A percentile compares a stretch with the other conserved stretches of the same genome.
Conservation (phyloP, 1,140 invertebrate species). For the Monomorium pharaonis region DNA sequence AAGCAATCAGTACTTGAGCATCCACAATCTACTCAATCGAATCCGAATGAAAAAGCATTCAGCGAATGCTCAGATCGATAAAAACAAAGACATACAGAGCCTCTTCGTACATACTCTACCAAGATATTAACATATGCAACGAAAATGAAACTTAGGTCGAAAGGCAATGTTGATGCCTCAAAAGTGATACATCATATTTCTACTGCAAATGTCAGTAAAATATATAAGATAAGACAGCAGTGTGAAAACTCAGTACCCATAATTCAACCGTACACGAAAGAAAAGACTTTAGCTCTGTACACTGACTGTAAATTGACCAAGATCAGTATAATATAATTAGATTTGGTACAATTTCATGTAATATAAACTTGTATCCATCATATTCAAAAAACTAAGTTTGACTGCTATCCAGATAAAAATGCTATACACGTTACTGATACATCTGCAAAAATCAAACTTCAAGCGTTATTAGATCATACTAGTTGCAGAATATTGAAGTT, state of each 20-base stretch:
- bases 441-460: not conserved
- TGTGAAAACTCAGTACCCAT: not conserved
- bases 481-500: not conserved
- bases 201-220: not conserved
- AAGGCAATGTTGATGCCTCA: not conserved
- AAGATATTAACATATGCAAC: not conserved
- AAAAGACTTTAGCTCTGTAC: not conserved
- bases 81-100: not conserved
- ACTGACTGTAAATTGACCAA: not conserved
- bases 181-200: not conserved
- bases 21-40: not conserved
- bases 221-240: not conserved
- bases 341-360: not conserved
- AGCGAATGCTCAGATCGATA: not conserved
- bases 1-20: too few species aligned
- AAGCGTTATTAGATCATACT: slow-evolving; percentile 6
- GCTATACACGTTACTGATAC: not conserved
- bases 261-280: not conserved
- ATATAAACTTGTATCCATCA: not conserved
- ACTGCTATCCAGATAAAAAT: slow-evolving; percentile 2
- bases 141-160: not conserved
- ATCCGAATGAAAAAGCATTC: not conserved
- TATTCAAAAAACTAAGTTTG: not conserved
- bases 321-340: not conserved
- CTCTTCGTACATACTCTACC: not conserved